Percentiles rank a stretch among this genome's conserved stretches.
Evolutionary conservation across 2,113 vertebrate species (phyloP).

Genomic region (Crotophaga sulcirostris): DNA sequence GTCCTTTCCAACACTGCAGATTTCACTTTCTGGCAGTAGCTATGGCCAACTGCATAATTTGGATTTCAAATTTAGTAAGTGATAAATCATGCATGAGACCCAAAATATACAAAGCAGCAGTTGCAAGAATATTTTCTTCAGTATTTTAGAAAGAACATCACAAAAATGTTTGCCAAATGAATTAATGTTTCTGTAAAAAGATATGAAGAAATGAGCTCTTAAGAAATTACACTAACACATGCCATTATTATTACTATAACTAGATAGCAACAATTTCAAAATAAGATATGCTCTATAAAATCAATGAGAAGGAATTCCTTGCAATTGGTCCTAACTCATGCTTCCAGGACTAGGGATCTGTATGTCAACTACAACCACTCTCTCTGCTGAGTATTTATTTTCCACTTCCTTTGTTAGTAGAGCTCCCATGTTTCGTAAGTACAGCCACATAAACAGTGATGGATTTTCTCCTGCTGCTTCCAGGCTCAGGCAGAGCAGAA

Average conservation of each 20-base stretch:
- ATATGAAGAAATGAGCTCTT: conserved; percentile 8
- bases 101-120: conserved; percentile 66
- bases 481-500: background rate
- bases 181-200: conserved; percentile 68
- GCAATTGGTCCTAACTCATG: background rate
- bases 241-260: conserved; percentile 45
- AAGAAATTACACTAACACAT: conserved; percentile 33
- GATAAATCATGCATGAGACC: conserved; percentile 74
- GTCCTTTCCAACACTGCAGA: conserved; percentile 44
- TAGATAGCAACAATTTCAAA: conserved; percentile 24
- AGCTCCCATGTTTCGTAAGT: background rate
- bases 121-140: conserved; percentile 58
- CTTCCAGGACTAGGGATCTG: background rate
- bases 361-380: background rate
- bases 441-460: background rate
- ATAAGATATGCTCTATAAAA: background rate
- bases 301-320: conserved; percentile 6
- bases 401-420: background rate
- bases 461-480: conserved; percentile 10
- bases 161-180: conserved; percentile 53
- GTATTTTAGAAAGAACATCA: conserved; percentile 63
- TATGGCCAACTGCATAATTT: conserved; percentile 68
- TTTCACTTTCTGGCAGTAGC: conserved; percentile 64
- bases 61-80: conserved; percentile 75
- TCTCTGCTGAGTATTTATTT: conserved; percentile 17